Percentiles rank a stretch among this genome's conserved stretches.
Evolutionary conservation across 2,888 invertebrate genomes (phyloP).

Genomic region (Antheraea assamensis): DNA sequence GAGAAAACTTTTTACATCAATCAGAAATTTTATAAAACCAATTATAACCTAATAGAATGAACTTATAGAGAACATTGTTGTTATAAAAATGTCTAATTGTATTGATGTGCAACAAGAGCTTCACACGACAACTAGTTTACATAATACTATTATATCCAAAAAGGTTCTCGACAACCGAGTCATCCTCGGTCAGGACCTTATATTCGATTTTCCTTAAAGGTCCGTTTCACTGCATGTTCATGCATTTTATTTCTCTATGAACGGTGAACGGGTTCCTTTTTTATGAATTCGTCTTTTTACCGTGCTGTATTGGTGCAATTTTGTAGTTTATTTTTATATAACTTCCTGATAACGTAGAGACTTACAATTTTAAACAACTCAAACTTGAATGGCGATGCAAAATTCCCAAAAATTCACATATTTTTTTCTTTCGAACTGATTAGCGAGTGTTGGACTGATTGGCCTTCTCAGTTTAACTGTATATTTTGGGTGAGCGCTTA

Average conservation of each 20-base stretch:
- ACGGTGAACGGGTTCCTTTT: background rate
- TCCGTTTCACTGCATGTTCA: constrained; percentile 31
- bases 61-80: background rate
- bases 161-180: constrained; percentile 76
- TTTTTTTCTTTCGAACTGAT: too few species aligned
- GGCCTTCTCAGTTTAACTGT: too few species aligned
- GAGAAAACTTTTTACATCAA: background rate
- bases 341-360: too few species aligned
- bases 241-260: background rate
- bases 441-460: too few species aligned
- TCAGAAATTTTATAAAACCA: background rate
- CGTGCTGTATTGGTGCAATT: too few species aligned
- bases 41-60: background rate
- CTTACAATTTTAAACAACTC: too few species aligned
- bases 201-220: constrained; percentile 58
- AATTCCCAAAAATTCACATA: too few species aligned
- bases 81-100: constrained; percentile 68
- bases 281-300: background rate
- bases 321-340: too few species aligned
- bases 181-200: constrained; percentile 69
- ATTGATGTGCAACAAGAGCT: constrained; percentile 57
- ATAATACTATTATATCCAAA: constrained; percentile 80
- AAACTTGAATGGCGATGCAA: too few species aligned
- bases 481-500: too few species aligned
- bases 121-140: constrained; percentile 71